Percentiles rank a stretch among this genome's conserved stretches.
phyloP scores from a whole-genome alignment of 2,113 vertebrate genomes.

The Stomatorhinus ivindoensis region DNA sequence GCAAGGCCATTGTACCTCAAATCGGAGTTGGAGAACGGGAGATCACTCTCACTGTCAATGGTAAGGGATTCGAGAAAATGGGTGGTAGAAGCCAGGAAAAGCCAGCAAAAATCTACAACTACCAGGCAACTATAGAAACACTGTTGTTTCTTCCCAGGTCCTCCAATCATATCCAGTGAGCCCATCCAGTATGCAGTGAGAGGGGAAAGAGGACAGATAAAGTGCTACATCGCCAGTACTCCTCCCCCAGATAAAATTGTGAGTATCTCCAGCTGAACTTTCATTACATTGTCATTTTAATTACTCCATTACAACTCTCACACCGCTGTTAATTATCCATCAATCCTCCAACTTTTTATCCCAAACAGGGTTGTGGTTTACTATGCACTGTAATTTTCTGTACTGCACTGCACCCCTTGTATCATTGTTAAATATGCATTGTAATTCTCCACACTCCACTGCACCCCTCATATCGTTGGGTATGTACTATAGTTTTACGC shows the following conservation, averaged over 20 bases:
- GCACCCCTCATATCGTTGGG: neutral
- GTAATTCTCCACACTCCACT: neutral
- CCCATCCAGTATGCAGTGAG: constrained; percentile 75
- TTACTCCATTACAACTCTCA: neutral
- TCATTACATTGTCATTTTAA: neutral
- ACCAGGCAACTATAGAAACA: neutral
- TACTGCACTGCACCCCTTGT: neutral
- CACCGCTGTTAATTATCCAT: neutral
- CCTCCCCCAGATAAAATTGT: constrained; percentile 90
- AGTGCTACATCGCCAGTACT: constrained; percentile 91
- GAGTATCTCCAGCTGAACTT: constrained; percentile 52
- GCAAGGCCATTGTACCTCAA: constrained; percentile 91
- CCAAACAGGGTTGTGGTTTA: neutral
- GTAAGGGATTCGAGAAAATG: constrained; percentile 48
- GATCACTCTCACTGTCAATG: constrained; percentile 83
- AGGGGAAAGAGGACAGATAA: constrained; percentile 81
- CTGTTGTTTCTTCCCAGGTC: constrained; percentile 55
- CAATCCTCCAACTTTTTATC: neutral
- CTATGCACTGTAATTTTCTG: neutral
- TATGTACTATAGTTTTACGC: neutral
- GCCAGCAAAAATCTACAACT: neutral
- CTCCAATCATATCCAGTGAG: constrained; percentile 90
- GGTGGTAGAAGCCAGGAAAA: neutral
- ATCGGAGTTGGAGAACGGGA: constrained; percentile 89
- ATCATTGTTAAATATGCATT: neutral